These are phyloP conservation scores for Sphenodon punctatus DNA, from an alignment of 2,797 vertebrate genomes.

Conservation along the genomic window DNA sequence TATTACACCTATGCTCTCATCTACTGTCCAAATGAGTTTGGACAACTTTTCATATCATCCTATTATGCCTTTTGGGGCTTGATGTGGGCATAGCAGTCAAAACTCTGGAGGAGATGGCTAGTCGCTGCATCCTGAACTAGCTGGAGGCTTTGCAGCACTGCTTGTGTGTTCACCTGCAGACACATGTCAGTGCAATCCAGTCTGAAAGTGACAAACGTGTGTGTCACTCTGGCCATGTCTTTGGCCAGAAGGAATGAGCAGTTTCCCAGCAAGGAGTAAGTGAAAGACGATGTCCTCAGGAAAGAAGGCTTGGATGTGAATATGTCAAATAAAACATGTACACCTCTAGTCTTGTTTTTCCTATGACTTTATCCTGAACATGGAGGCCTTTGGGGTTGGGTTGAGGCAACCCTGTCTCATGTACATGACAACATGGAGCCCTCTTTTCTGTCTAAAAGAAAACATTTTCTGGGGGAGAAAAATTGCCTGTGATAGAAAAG, in stretches of 20 bases:
- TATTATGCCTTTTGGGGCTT: slow-evolving; percentile 1
- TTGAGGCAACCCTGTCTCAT: neutral
- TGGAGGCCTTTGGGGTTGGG: neutral
- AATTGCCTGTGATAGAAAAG: neutral
- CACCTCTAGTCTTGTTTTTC: slow-evolving; percentile 34
- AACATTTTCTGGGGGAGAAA: accelerated
- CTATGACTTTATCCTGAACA: slow-evolving; percentile 24
- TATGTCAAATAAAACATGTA: slow-evolving; percentile 37
- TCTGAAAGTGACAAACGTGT: slow-evolving; percentile 44
- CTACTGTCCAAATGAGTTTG: neutral
- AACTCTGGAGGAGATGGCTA: slow-evolving; percentile 29
- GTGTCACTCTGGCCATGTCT: slow-evolving; percentile 29
- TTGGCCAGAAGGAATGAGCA: slow-evolving; percentile 20
- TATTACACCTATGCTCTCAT: slow-evolving; percentile 43
- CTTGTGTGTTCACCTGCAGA: too few species aligned
- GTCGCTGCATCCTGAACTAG: slow-evolving; percentile 16
- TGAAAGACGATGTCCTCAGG: slow-evolving; percentile 4
- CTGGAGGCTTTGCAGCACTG: too few species aligned
- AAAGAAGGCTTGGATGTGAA: slow-evolving; percentile 27
- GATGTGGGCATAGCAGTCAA: neutral
- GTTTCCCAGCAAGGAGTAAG: slow-evolving; percentile 19
- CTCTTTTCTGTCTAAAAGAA: neutral
- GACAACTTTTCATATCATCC: neutral
- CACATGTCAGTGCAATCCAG: slow-evolving; percentile 38
- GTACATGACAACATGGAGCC: neutral